Conservation (phyloP, 2,797 vertebrate species). For the Rhinichthys osculus region DNA sequence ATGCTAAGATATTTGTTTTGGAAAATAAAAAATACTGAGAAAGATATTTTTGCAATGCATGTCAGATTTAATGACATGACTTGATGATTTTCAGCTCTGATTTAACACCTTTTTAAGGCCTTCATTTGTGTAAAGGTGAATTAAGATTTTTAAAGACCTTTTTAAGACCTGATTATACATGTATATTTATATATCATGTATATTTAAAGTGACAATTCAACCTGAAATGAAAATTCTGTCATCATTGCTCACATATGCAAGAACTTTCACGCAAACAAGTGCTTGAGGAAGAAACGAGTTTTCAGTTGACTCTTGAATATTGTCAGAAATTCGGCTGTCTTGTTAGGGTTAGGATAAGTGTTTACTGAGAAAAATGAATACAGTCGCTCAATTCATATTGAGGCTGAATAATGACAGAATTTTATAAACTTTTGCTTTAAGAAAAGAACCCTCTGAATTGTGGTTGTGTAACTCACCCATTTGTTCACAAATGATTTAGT, state of each 20-base stretch:
- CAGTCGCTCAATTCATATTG: background rate
- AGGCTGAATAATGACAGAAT: background rate
- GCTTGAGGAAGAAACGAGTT: background rate
- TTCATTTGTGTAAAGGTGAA: background rate
- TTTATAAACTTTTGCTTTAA: background rate
- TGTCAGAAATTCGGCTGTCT: background rate
- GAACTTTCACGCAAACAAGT: background rate
- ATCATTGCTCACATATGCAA: background rate
- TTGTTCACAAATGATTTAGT: slow-evolving; percentile 99
- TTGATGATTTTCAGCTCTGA: background rate
- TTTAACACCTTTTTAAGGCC: background rate
- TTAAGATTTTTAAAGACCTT: background rate
- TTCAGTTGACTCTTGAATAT: background rate
- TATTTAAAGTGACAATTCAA: background rate
- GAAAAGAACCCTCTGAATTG: background rate
- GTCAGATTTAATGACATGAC: background rate
- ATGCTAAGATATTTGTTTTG: background rate
- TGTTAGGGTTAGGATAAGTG: background rate
- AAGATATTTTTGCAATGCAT: background rate
- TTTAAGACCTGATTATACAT: no score
- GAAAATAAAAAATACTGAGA: background rate
- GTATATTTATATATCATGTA: no score
- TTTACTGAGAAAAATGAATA: background rate
- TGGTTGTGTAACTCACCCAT: slow-evolving; percentile 84
- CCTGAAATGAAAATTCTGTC: background rate